Percentiles rank a stretch among this genome's conserved stretches.
phyloP scores from a whole-genome alignment of 2,797 vertebrate species.

The Mormyrops attenuatus region DNA sequence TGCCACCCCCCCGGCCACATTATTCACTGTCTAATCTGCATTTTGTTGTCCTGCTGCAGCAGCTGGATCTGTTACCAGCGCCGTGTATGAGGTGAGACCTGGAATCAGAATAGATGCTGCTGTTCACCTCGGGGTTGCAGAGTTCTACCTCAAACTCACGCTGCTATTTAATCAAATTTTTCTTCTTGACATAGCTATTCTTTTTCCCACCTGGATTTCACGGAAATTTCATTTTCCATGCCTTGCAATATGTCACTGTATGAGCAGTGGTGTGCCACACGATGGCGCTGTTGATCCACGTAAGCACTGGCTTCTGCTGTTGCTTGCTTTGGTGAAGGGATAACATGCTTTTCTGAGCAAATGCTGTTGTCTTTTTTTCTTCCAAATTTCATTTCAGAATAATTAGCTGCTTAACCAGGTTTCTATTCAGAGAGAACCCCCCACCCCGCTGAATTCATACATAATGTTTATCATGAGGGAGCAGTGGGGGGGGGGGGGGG shows the following conservation, averaged over 20 bases:
- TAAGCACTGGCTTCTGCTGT: slow-evolving; percentile 17
- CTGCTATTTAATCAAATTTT: slow-evolving; percentile 13
- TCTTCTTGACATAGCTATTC: slow-evolving; percentile 7
- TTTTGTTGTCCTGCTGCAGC: neutral
- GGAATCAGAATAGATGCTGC: neutral
- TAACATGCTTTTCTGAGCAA: slow-evolving; percentile 52
- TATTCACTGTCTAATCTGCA: slow-evolving; percentile 9
- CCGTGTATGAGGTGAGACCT: neutral
- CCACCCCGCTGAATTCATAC: slow-evolving; percentile 30
- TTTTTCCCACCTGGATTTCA: neutral
- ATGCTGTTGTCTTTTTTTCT: slow-evolving; percentile 52
- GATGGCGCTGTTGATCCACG: slow-evolving; percentile 67
- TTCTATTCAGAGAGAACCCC: slow-evolving; percentile 40
- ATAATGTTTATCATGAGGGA: slow-evolving; percentile 41
- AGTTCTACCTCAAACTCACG: neutral
- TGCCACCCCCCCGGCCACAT: neutral
- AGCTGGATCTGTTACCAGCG: too few species aligned
- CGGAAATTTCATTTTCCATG: slow-evolving; percentile 4
- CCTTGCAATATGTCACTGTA: neutral
- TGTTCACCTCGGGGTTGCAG: neutral
- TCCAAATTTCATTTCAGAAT: slow-evolving; percentile 55
- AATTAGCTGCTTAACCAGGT: slow-evolving; percentile 50
- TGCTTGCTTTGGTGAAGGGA: slow-evolving; percentile 45
- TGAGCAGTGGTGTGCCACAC: slow-evolving; percentile 44
- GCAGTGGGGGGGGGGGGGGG: slow-evolving; percentile 41